Evolutionary conservation across 2,113 vertebrate genomes (phyloP), one percentile per base, ranked within the genome.

Genomic region (Oryzias celebensis): DNA sequence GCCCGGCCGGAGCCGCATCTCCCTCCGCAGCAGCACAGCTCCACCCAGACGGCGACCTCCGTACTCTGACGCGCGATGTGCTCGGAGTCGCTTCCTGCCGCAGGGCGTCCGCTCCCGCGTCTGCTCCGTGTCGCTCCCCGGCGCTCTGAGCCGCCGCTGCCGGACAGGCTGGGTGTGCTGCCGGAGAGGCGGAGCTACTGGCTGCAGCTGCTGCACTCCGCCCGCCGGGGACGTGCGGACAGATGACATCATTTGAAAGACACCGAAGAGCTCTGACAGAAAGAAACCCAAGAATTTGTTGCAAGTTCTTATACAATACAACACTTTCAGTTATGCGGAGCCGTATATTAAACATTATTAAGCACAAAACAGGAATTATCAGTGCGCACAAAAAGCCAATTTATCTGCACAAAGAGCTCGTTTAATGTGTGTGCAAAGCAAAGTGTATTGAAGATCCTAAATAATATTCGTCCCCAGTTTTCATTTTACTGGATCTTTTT

Each of bases 181-280:
- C 53, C 71, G 84, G 81, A 89, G 78, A 80, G 91, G 91, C 87
- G 92, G 90, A 68, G 90, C 80, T 71, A 83, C 65, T 58, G 68
- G 76, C 58, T 71, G 90, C 92, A 90, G 67, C 83, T 49, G 58
- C n/a, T 26, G 46, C 67, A 77, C 41, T 52, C 63, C 70, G 65
- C 73, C 73, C 59, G 73, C 50, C 58, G 78, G 56, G 71, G 44
- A 52, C 7, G 61, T 24, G 45, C 23, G 57, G 12, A 17, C 46
- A 18, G 2, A 55, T 36, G 47, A 62, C 26, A 12, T 36, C 36
- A 36, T 36, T 36, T 31, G 17, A 14, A 23, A 50, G 50, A 59
- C 36, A 36, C 10, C 36, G 36, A 36, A 10, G 8, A 36, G 36
- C 36, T 36, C 36, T 12, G 36, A 36, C 2, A 12, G 36, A 12